Evolutionary conservation across 2,113 vertebrate species (phyloP).

Genomic region (Ahaetulla prasina): DNA sequence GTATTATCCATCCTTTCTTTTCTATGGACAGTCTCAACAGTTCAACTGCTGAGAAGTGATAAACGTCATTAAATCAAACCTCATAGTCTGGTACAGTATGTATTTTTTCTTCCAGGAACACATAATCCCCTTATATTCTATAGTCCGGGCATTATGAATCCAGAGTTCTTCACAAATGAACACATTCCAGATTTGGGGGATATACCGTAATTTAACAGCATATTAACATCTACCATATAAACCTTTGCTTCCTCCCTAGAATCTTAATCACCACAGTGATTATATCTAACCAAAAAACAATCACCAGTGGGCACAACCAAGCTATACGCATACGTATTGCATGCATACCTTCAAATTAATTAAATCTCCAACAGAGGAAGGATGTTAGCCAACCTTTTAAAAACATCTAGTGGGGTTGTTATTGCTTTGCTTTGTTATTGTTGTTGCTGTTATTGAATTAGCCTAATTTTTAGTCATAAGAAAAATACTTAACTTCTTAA

Average conservation of each 20-base stretch:
- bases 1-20: not conserved
- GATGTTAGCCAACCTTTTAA: not conserved
- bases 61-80: not conserved
- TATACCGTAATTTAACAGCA: not conserved
- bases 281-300: not conserved
- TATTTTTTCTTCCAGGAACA: not conserved
- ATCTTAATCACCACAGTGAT: not conserved
- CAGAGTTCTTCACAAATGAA: not conserved
- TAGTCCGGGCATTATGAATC: not conserved
- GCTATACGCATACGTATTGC: not conserved
- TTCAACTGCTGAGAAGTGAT: not conserved
- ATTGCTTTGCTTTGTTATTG: not conserved
- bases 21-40: not conserved
- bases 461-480: not conserved
- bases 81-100: not conserved
- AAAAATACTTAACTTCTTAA: not conserved
- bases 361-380: not conserved
- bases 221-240: not conserved
- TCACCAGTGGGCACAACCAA: not conserved
- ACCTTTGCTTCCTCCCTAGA: not conserved
- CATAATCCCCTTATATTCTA: not conserved
- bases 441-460: not conserved
- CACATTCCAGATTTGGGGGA: not conserved
- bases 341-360: not conserved
- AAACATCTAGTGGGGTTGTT: not conserved